phyloP scores from a whole-genome alignment of 2,888 invertebrate species.

The Aporophyla lueneburgensis region DNA sequence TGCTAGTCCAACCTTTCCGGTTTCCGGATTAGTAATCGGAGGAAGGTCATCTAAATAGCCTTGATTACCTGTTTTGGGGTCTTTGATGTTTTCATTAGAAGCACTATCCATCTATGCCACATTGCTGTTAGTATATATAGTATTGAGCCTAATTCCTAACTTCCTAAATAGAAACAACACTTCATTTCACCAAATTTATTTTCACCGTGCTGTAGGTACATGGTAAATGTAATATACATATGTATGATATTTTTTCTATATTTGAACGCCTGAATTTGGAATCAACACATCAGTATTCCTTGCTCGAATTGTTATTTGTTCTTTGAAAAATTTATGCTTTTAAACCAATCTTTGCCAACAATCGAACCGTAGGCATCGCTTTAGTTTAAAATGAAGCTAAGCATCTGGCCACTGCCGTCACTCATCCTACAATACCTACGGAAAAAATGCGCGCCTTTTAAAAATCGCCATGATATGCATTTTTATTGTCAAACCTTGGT shows the following conservation, averaged over 20 bases:
- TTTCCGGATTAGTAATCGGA: slow-evolving; percentile 3
- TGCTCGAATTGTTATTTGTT: no score
- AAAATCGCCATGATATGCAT: neutral
- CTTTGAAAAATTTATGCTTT: no score
- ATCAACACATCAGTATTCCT: no score
- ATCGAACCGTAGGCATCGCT: neutral
- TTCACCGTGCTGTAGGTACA: neutral
- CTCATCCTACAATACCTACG: neutral
- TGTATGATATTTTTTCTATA: neutral
- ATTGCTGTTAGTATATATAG: no score
- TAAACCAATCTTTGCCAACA: neutral
- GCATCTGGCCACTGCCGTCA: no score
- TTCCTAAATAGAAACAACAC: neutral
- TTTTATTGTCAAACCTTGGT: neutral
- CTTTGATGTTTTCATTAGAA: slow-evolving; percentile 10
- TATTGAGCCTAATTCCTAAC: neutral
- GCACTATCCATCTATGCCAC: neutral
- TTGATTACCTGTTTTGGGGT: slow-evolving; percentile 12
- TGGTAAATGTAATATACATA: neutral
- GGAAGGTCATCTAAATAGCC: slow-evolving; percentile 12
- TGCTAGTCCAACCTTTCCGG: slow-evolving; percentile 25
- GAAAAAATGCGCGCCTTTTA: neutral
- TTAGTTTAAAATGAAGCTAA: neutral
- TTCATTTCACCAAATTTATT: neutral
- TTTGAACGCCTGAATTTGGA: neutral